phyloP scores from a whole-genome alignment of 2,797 vertebrate genomes.

The Peromyscus aztecus region DNA sequence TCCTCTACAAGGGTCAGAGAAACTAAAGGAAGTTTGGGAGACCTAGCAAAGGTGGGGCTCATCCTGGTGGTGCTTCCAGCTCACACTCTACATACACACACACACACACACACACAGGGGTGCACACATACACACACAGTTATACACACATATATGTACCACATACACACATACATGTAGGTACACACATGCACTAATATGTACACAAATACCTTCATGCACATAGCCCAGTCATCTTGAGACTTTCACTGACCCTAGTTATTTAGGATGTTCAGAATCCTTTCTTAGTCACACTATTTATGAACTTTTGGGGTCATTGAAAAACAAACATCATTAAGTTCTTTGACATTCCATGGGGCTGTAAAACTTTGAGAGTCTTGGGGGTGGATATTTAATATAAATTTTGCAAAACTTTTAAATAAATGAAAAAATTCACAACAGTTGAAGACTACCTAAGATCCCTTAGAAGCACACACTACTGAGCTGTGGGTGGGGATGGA shows the following conservation, averaged over 20 bases:
- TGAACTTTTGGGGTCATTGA: conserved; percentile 80
- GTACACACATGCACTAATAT: neutral
- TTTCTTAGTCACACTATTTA: conserved; percentile 74
- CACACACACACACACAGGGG: neutral
- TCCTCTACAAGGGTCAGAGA: neutral
- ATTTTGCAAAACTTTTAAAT: conserved; percentile 58
- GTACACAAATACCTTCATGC: neutral
- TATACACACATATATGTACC: neutral
- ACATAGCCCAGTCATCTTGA: neutral
- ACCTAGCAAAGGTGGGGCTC: neutral
- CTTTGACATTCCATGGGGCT: conserved; percentile 79
- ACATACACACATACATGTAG: neutral
- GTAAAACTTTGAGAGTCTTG: conserved; percentile 77
- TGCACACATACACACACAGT: neutral
- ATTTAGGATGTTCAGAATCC: conserved; percentile 80
- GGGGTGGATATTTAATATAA: conserved; percentile 63
- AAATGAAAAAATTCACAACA: conserved; percentile 43
- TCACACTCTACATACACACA: neutral
- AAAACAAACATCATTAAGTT: conserved; percentile 83
- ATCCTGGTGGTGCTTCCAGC: neutral
- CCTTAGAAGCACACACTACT: neutral
- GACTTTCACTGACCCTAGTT: conserved; percentile 64
- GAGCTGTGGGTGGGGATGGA: conserved; percentile 20
- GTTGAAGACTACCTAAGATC: conserved; percentile 55
- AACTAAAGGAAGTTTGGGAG: neutral